Base-by-base conservation (phyloP, 35 echinoderm and acorn worm genomes). In the Amphiura filiformis region DNA sequence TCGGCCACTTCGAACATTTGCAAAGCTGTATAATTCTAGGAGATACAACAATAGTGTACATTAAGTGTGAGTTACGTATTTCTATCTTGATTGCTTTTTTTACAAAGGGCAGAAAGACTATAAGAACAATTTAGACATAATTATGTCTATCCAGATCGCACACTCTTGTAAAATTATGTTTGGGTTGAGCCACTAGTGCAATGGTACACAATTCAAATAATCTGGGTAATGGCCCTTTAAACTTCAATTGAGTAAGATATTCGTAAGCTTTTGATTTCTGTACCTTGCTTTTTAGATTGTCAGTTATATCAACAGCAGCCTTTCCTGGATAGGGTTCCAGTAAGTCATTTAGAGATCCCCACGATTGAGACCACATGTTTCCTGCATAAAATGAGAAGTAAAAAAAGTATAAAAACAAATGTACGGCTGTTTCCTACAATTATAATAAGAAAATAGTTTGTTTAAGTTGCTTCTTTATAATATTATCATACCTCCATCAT, bases 1-100 rank as follows among this genome's bases (percentile, higher is more conserved):
- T 95, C 81, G 15, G 93, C 91, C 23, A 87, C 39, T 64, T 91
- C 39, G 65, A 91, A 91, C 93, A 95, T 95, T 31, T 76, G 57
- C 26, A 57, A 26, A 39, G 81, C 80, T 12, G 75, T 88, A 57
- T 91, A 95, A 57, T 78, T 82, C 95, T 94, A 15, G 0, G 22
- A 37, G n/a, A 37, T 22, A 52, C 7, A 52, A 20, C 20, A 52
- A 52, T 11, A 20, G 7, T 52, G 44, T 52, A 52, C 20, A 20
- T 11, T 52, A 52, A 52, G 20, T 11, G 20, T 52, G 34, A 23
- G 23, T 0, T 81, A 28, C 22, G 15, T 81, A 26, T 81, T 26
- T n/a, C 26, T 70, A 3, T n/a, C 28, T 70, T 70, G 26, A 2
- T 4, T 23, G 7, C 2, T 70, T 52, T 20, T 52, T 52, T 11